Evolutionary conservation across 1,140 invertebrate species (phyloP), one percentile per base, ranked within the genome.

Genomic region (Drosophila ananassae): DNA sequence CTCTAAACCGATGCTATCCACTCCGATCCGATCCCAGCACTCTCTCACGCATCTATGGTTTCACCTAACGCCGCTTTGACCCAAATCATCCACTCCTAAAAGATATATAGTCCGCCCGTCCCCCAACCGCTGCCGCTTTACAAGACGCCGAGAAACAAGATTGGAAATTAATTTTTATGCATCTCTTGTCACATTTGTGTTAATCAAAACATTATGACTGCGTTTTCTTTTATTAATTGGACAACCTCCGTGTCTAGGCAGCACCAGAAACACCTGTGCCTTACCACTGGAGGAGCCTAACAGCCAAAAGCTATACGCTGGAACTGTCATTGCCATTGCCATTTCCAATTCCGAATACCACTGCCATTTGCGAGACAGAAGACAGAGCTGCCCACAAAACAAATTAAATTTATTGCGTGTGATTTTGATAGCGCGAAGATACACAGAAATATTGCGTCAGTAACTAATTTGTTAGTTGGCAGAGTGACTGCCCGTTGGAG

Each of bases 121-220:
- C 46, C 24, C 17, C 21, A 8, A 21, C 41, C n/a, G n/a, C 0
- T 13, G 41, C 44, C 22, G 41, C 50, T 55, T 39, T 47, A 28
- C 25, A 64, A 39, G 56, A 39, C 32, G 50, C 25, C 8, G 22
- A 60, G 51, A 71, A 63, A 80, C 81, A 77, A 67, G 77, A 79
- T 84, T 74, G 79, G 68, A 79, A 83, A 87, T 89, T 72, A 82
- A 89, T 89, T 89, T 87, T 60, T 79, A 89, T 89, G 83, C 83
- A 76, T 61, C 72, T 87, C 79, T 89, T 89, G 83, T 89, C 83
- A 89, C 83, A 89, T 89, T 89, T 89, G 83, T 68, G 83, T 73
- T 89, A 79, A 89, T 89, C 83, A 79, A 83, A 89, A 89, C 83
- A 89, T 89, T 89, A 89, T 89, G 83, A 89, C 82, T 83, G 76